Base-by-base conservation (phyloP, 2,888 invertebrate species). In the Cosmia trapezina region DNA sequence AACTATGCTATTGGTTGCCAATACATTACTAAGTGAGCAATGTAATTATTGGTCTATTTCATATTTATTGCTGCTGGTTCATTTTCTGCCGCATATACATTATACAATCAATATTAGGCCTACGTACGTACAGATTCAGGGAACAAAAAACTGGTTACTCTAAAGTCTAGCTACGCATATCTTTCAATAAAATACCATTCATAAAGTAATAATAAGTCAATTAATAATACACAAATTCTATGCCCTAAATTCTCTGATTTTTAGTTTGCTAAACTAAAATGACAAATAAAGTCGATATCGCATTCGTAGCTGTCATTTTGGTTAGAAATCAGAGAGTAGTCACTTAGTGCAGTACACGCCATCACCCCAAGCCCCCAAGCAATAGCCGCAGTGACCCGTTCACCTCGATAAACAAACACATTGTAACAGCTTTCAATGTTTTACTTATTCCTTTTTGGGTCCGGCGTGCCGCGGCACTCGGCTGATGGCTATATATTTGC, bases 311-410 rank as follows among this genome's bases (percentile, higher is more conserved):
- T 37, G 37, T 37, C 37, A 6, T 37, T 5, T 37, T 37, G 4
- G 4, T 37, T 37, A 4, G 4, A 37, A 37, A 37, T 37, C 37
- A 37, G 37, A 37, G 4, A 5, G 37, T 37, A 37, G 33, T 22
- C 45, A 12, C 33, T 22, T 47, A 22, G 59, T 45, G 43, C 57
- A 37, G 37, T 37, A 37, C 37, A 37, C 37, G 4, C 37, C 37
- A 28, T 28, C 28, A 41, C 33, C 60, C 64, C 45, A n/a, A 53
- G 59, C 28, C 49, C 14, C 14, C 11, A 37, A 73, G 33, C 49
- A 37, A 70, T 70, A 60, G 64, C 70, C 72, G 62, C 79, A 79
- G 72, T 83, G 83, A 73, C 75, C 79, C 43, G 75, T 72, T 73
- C 72, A 64, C 75, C 70, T 68, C 33, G 22, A 76, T 64, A 51